Conservation (phyloP, 2,113 vertebrate genomes). For the Xiphias gladius region DNA sequence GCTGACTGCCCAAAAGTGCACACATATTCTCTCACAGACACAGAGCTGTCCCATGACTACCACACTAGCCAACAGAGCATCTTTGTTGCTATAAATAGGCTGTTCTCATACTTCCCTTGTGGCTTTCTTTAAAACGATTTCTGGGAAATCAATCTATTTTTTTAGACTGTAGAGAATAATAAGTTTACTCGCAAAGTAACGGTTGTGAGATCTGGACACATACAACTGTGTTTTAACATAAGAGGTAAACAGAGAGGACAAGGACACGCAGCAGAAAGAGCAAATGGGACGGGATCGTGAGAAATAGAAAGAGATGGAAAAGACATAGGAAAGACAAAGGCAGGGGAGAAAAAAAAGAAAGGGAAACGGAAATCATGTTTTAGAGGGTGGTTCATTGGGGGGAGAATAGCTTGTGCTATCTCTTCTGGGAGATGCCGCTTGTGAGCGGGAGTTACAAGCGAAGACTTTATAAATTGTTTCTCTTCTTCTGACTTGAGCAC, state of each 20-base stretch:
- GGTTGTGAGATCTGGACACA: conserved; percentile 1
- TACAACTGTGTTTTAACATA: conserved; percentile 10
- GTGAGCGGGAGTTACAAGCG: neutral
- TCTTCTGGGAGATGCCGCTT: conserved; percentile 15
- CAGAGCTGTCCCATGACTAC: conserved; percentile 56
- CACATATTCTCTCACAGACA: conserved; percentile 13
- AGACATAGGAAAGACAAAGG: neutral
- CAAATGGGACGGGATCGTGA: neutral
- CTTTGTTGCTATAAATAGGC: conserved; percentile 65
- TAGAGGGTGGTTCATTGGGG: conserved; percentile 9
- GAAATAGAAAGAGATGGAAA: conserved; percentile 12
- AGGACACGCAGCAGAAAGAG: conserved; percentile 20
- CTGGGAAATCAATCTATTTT: conserved; percentile 14
- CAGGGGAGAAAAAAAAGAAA: neutral
- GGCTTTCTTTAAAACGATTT: conserved; percentile 37
- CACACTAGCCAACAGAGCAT: conserved; percentile 64
- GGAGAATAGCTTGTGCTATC: neutral
- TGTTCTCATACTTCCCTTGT: conserved; percentile 32
- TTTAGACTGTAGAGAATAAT: conserved; percentile 3
- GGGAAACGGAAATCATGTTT: neutral
- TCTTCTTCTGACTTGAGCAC: neutral
- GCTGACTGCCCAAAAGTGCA: conserved; percentile 14
- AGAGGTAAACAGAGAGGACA: conserved; percentile 34
- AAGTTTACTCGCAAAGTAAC: conserved; percentile 4
- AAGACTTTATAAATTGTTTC: neutral